Evolutionary conservation across 1,140 invertebrate genomes (phyloP).

Genomic region (Formica selysi): DNA sequence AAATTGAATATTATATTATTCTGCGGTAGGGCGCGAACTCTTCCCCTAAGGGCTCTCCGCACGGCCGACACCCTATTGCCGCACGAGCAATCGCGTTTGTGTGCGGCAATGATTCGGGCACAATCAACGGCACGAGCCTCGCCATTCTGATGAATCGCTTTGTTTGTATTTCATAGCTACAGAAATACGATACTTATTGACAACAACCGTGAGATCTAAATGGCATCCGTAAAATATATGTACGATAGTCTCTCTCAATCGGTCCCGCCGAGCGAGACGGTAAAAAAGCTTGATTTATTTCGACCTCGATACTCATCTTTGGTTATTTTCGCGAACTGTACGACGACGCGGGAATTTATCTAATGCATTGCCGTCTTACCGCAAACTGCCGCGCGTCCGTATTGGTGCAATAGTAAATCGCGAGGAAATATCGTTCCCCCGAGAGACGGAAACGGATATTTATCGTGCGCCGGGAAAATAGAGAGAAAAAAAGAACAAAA

Average conservation of each 20-base stretch:
- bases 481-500: slow-evolving; percentile 34
- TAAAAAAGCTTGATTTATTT: slow-evolving; percentile 58
- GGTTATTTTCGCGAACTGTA: slow-evolving; percentile 21
- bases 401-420: slow-evolving; percentile 49
- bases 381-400: neutral
- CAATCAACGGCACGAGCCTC: slow-evolving; percentile 23
- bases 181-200: slow-evolving; percentile 26
- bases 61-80: neutral
- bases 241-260: neutral
- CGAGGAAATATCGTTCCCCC: slow-evolving; percentile 53
- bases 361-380: slow-evolving; percentile 2
- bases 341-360: slow-evolving; percentile 48
- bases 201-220: slow-evolving; percentile 59
- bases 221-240: slow-evolving; percentile 40
- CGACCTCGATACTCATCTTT: slow-evolving; percentile 42
- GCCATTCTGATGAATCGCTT: slow-evolving; percentile 63
- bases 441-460: slow-evolving; percentile 58
- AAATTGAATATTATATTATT: slow-evolving; percentile 73
- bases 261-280: neutral
- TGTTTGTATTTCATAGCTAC: slow-evolving; percentile 10
- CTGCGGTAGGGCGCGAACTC: slow-evolving; percentile 50
- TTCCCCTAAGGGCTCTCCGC: slow-evolving; percentile 55
- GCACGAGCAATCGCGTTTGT: slow-evolving; percentile 42
- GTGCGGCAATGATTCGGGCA: slow-evolving; percentile 29
- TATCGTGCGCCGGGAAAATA: slow-evolving; percentile 45